These are phyloP conservation scores for Ascidia mentula DNA, from an alignment of 23 tunicate genomes.

Conservation along the genomic window DNA sequence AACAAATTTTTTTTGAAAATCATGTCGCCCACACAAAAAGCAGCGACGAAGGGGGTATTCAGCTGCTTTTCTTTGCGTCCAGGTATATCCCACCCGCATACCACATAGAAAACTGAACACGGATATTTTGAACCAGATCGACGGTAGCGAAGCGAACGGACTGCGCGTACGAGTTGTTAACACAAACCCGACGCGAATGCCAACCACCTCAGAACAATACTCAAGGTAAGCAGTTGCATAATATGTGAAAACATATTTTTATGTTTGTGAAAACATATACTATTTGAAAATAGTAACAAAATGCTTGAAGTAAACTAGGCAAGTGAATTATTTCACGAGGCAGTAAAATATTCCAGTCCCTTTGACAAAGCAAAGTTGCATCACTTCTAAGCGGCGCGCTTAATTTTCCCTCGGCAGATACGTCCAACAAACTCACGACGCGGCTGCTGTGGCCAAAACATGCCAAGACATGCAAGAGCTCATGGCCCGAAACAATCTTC, in stretches of 20 bases:
- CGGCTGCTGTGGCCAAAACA: constrained; percentile 51
- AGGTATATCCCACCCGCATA: constrained; percentile 45
- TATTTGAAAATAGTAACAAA: too few species aligned
- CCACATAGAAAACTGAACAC: constrained; percentile 24
- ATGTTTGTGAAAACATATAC: too few species aligned
- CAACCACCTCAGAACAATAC: constrained; percentile 21
- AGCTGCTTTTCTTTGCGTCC: background rate
- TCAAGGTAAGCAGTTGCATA: constrained; percentile 18
- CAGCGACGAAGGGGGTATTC: too few species aligned
- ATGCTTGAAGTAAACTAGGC: too few species aligned
- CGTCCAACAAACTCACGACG: constrained; percentile 36
- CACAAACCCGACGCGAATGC: background rate
- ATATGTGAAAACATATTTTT: too few species aligned
- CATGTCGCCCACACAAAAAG: too few species aligned
- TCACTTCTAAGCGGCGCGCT: too few species aligned
- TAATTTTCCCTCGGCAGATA: constrained; percentile 17
- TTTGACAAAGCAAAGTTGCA: too few species aligned
- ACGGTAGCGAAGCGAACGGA: constrained; percentile 28
- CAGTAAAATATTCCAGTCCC: too few species aligned
- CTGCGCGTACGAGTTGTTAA: background rate
- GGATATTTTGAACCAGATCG: constrained; percentile 30
- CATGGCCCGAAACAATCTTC: constrained; percentile 24
- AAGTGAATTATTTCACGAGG: too few species aligned
- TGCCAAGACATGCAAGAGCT: constrained; percentile 53
- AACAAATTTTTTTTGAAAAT: too few species aligned